A percentile compares a stretch with the other conserved stretches of the same genome.
Evolutionary conservation across 2,888 invertebrate genomes (phyloP).

Genomic region (Amblyjoppa proteus): DNA sequence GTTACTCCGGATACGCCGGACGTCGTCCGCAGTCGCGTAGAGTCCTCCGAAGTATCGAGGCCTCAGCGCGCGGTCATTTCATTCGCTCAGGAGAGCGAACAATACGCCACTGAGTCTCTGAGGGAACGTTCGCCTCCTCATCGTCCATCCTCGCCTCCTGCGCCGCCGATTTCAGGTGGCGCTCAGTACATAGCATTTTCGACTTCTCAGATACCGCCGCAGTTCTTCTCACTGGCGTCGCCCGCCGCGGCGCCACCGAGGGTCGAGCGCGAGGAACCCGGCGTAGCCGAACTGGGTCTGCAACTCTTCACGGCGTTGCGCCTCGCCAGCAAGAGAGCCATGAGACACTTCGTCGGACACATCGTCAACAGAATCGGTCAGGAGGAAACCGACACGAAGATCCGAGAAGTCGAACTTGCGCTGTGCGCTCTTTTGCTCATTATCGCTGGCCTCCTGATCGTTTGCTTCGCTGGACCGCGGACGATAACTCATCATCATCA

Average conservation of each 20-base stretch:
- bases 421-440: slow-evolving; percentile 92
- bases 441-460: slow-evolving; percentile 91
- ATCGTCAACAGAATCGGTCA: slow-evolving; percentile 88
- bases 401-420: slow-evolving; percentile 91
- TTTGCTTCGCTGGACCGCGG: slow-evolving; percentile 90
- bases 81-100: slow-evolving; percentile 83
- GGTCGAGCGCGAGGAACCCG: slow-evolving; percentile 86
- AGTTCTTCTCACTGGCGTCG: slow-evolving; percentile 77
- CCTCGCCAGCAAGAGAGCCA: slow-evolving; percentile 87
- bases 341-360: slow-evolving; percentile 90
- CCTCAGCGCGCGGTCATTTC: slow-evolving; percentile 81
- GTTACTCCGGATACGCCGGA: slow-evolving; percentile 80
- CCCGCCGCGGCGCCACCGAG: slow-evolving; percentile 67
- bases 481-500: slow-evolving; percentile 92
- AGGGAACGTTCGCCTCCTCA: slow-evolving; percentile 72
- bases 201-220: slow-evolving; percentile 78
- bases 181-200: slow-evolving; percentile 79
- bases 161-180: slow-evolving; percentile 67
- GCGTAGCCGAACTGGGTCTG: slow-evolving; percentile 89
- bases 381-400: slow-evolving; percentile 86
- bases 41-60: slow-evolving; percentile 65
- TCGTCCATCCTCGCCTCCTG: slow-evolving; percentile 73
- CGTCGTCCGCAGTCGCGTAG: slow-evolving; percentile 36
- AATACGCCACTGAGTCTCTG: slow-evolving; percentile 57
- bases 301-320: slow-evolving; percentile 91